A percentile compares a stretch with the other conserved stretches of the same genome.
phyloP scores from a whole-genome alignment of 2,797 vertebrate species.

The Morelia viridis region DNA sequence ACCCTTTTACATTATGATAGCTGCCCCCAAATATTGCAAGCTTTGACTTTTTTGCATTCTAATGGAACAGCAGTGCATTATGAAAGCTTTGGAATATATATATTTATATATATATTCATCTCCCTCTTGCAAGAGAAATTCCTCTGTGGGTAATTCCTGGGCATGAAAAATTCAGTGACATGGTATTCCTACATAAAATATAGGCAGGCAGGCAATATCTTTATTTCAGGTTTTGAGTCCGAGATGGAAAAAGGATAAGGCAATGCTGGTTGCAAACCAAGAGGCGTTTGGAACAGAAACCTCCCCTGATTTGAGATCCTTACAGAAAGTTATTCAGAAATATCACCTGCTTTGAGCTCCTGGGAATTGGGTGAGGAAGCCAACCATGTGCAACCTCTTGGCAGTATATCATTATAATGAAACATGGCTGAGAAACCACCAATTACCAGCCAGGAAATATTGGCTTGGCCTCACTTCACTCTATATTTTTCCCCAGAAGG shows the following conservation, averaged over 20 bases:
- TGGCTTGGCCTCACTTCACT: background rate
- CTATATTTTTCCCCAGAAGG: background rate
- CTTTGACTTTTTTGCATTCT: constrained; percentile 34
- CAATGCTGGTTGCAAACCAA: background rate
- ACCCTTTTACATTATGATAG: constrained; percentile 43
- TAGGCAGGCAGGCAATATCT: constrained; percentile 60
- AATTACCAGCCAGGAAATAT: background rate
- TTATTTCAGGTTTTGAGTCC: constrained; percentile 53
- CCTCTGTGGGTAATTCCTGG: constrained; percentile 41
- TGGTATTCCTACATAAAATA: constrained; percentile 50
- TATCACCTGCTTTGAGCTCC: constrained; percentile 17
- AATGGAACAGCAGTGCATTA: constrained; percentile 21
- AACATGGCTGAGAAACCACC: background rate
- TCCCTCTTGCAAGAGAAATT: background rate
- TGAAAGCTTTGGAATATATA: constrained; percentile 24
- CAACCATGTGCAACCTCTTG: constrained; percentile 1
- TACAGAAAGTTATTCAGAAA: constrained; percentile 8
- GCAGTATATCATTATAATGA: background rate
- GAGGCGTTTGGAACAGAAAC: constrained; percentile 25
- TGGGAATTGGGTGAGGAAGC: constrained; percentile 9
- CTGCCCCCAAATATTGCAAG: constrained; percentile 53
- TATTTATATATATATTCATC: background rate
- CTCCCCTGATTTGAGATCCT: background rate
- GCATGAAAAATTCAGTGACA: constrained; percentile 55
- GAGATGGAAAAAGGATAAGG: constrained; percentile 9